Conservation (phyloP, 2,888 invertebrate genomes). For the Chrysolina haemoptera region DNA sequence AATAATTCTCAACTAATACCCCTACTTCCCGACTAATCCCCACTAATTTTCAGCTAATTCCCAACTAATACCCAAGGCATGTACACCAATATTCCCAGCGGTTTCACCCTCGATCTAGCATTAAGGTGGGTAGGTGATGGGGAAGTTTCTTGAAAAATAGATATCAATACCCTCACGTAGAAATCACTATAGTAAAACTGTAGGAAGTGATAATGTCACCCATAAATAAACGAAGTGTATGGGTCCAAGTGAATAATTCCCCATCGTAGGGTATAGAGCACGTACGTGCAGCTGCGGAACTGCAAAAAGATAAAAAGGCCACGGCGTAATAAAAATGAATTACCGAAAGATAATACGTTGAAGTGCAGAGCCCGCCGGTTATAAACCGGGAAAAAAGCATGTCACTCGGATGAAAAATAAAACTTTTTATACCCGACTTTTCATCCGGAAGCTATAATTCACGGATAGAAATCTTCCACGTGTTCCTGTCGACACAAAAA, state of each 20-base stretch:
- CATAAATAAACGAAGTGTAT: background rate
- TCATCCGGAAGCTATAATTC: conserved; percentile 32
- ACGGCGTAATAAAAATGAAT: background rate
- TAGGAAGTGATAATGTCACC: background rate
- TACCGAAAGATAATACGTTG: background rate
- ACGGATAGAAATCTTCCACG: conserved; percentile 30
- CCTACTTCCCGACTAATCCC: too few relatives aligned
- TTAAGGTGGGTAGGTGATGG: too few relatives aligned
- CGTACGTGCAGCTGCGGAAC: background rate
- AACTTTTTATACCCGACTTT: conserved; percentile 17
- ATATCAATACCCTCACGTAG: too few relatives aligned
- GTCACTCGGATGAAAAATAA: conserved; percentile 23
- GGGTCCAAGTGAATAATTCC: background rate
- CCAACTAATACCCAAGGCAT: too few relatives aligned
- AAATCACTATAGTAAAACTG: too few relatives aligned
- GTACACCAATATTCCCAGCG: too few relatives aligned
- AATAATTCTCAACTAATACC: too few relatives aligned
- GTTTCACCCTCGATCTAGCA: too few relatives aligned
- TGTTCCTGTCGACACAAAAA: conserved; percentile 5
- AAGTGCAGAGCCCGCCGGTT: background rate
- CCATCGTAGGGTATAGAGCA: background rate
- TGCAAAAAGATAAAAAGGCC: background rate
- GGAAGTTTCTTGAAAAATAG: too few relatives aligned
- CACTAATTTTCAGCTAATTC: too few relatives aligned
- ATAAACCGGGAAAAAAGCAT: background rate